phyloP scores from a whole-genome alignment of 1,140 invertebrate genomes.

The Trichonephila clavipes region DNA sequence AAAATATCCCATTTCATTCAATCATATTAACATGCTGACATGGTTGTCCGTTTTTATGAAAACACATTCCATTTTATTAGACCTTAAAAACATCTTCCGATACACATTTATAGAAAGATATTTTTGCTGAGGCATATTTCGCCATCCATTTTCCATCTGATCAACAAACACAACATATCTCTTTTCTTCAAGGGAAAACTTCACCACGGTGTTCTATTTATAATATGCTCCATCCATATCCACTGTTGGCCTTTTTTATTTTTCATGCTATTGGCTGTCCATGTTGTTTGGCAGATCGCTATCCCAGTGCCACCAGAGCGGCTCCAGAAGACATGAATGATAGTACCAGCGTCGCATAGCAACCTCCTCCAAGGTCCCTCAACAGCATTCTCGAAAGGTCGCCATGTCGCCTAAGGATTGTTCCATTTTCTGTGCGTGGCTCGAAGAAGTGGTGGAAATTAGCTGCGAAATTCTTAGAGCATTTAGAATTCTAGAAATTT shows the following conservation, averaged over 20 bases:
- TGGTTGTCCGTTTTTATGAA: too few species aligned
- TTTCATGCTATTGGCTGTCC: slow-evolving; percentile 4
- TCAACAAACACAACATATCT: background rate
- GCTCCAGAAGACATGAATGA: background rate
- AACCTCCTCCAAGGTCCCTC: background rate
- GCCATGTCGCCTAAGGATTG: background rate
- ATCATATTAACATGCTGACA: too few species aligned
- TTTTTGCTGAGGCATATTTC: too few species aligned
- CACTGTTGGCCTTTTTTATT: background rate
- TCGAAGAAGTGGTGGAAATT: background rate
- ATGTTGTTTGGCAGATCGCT: background rate
- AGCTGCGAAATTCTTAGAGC: slow-evolving; percentile 1
- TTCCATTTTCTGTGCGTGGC: background rate
- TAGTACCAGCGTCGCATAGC: background rate
- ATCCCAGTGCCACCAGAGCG: background rate
- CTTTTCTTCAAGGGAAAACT: background rate
- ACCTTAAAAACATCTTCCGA: too few species aligned
- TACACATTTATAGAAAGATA: too few species aligned
- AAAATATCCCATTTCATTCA: too few species aligned
- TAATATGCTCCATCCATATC: background rate
- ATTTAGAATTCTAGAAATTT: slow-evolving; percentile 9
- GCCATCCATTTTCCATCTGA: background rate
- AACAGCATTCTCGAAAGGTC: slow-evolving; percentile 35
- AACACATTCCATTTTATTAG: too few species aligned
- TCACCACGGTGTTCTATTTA: background rate